A percentile compares a stretch with the other conserved stretches of the same genome.
These are phyloP conservation scores for Caenorhabditis macrosperma DNA, from an alignment of 2,888 invertebrate species.

Conservation along the genomic window DNA sequence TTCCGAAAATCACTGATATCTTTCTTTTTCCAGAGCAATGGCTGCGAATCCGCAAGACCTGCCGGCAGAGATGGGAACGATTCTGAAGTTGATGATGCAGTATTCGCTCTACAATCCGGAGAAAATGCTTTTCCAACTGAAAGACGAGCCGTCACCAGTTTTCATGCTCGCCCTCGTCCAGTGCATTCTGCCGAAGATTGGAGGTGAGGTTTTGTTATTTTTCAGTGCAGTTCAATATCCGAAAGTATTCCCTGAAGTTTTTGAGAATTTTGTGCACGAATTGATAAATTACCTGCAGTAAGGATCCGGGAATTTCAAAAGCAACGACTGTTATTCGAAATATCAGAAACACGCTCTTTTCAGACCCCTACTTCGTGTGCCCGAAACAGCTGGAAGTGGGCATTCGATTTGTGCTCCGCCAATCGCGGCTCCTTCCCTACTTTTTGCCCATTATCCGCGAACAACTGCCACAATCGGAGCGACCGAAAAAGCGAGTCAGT, in stretches of 20 bases:
- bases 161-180: conserved; percentile 48
- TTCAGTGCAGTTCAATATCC: too few species aligned
- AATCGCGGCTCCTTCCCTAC: conserved; percentile 36
- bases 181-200: conserved; percentile 38
- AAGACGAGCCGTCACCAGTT: conserved; percentile 38
- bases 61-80: conserved; percentile 25
- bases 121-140: conserved; percentile 26
- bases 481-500: conserved; percentile 18
- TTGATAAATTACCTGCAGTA: too few species aligned
- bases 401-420: conserved; percentile 36
- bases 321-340: too few species aligned
- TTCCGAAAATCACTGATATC: too few species aligned
- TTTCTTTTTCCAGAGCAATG: conserved; percentile 21
- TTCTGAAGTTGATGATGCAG: conserved; percentile 31
- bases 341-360: too few species aligned
- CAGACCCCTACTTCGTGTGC: conserved; percentile 46
- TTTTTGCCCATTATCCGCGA: conserved; percentile 27
- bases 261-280: too few species aligned
- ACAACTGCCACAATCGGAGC: conserved; percentile 12
- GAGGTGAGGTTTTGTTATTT: conserved; percentile 11
- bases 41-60: conserved; percentile 11
- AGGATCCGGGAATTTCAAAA: too few species aligned
- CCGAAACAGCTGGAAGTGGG: conserved; percentile 38
- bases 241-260: too few species aligned
- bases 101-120: conserved; percentile 39